Evolutionary conservation across 2,797 vertebrate genomes (phyloP).

Genomic region (Eupleurogrammus muticus): DNA sequence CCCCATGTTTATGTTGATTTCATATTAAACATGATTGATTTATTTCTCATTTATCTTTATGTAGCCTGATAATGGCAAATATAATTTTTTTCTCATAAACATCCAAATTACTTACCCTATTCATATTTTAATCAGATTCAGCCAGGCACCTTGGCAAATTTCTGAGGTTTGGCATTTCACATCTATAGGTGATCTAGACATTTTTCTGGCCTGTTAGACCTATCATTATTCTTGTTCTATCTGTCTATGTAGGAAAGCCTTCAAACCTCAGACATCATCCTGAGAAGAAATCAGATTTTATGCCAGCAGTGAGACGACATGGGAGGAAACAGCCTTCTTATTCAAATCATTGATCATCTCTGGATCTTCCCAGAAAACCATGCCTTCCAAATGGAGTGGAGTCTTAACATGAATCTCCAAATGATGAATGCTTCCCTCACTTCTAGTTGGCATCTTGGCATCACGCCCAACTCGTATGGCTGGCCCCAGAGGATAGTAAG

Average conservation of each 20-base stretch:
- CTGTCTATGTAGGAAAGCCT: conserved; percentile 32
- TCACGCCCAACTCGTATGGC: conserved; percentile 63
- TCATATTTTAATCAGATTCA: conserved; percentile 23
- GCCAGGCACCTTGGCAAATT: conserved; percentile 26
- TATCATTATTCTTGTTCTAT: conserved; percentile 38
- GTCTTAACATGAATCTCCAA: conserved; percentile 56
- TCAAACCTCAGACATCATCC: conserved; percentile 48
- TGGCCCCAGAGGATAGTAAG: conserved; percentile 72
- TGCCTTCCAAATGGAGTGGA: conserved; percentile 45
- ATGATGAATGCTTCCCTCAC: conserved; percentile 67
- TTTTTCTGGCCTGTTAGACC: conserved; percentile 26
- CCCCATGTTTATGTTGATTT: too few species aligned
- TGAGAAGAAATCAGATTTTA: conserved; percentile 60
- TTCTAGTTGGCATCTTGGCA: conserved; percentile 71
- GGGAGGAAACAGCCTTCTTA: conserved; percentile 52
- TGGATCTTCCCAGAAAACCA: conserved; percentile 40
- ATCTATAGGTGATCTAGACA: conserved; percentile 35
- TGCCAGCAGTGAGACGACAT: conserved; percentile 40
- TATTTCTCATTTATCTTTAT: not conserved
- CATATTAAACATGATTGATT: not conserved
- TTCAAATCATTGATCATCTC: conserved; percentile 70
- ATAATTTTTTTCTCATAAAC: conserved; percentile 12
- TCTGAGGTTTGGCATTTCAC: conserved; percentile 35
- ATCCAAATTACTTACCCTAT: conserved; percentile 19
- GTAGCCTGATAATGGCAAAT: not conserved